These are phyloP conservation scores for Altica lythri DNA, from an alignment of 2,888 invertebrate genomes.

Conservation along the genomic window DNA sequence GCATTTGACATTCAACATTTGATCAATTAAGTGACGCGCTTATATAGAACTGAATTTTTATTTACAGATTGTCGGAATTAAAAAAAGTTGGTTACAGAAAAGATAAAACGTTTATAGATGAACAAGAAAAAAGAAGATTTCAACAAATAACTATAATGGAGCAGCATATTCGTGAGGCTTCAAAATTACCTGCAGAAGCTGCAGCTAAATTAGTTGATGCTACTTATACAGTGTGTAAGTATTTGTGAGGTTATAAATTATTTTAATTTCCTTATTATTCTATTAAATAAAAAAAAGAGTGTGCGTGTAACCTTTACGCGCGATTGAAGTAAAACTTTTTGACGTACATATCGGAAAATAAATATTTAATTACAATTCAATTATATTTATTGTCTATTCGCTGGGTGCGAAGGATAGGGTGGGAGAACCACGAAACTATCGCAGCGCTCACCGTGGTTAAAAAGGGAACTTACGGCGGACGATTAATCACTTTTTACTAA, in stretches of 20 bases:
- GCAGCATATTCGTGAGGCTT: constrained; percentile 69
- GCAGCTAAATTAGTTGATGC: constrained; percentile 75
- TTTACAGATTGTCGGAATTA: constrained; percentile 71
- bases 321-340: too few relatives aligned
- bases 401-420: too few relatives aligned
- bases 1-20: too few relatives aligned
- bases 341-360: too few relatives aligned
- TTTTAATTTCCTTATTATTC: neutral
- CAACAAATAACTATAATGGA: constrained; percentile 77
- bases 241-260: constrained; percentile 20
- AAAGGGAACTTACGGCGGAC: too few relatives aligned
- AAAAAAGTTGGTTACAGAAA: constrained; percentile 75
- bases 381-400: too few relatives aligned
- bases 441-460: too few relatives aligned
- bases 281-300: too few relatives aligned
- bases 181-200: constrained; percentile 72
- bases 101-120: constrained; percentile 75
- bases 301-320: too few relatives aligned
- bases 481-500: too few relatives aligned
- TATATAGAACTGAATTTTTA: constrained; percentile 12
- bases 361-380: too few relatives aligned
- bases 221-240: constrained; percentile 73
- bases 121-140: constrained; percentile 72
- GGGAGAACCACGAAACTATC: too few relatives aligned
- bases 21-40: neutral